Percentiles rank a stretch among this genome's conserved stretches.
Conservation (phyloP, 2,113 vertebrate genomes). For the Indri indri region DNA sequence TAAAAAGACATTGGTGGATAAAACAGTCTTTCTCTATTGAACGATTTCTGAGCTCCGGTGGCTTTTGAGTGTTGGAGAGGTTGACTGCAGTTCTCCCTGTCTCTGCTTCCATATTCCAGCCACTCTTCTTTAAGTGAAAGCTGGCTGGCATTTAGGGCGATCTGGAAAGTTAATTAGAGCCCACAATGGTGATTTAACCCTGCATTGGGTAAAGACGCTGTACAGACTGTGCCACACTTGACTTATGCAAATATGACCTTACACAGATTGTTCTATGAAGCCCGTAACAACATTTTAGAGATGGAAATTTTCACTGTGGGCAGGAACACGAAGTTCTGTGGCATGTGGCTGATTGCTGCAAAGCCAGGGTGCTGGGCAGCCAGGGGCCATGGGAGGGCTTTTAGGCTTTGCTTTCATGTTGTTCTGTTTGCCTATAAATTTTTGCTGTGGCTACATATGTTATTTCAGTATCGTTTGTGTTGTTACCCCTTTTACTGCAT, state of each 20-base stretch:
- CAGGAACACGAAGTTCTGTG: not conserved
- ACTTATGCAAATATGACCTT: constrained; percentile 80
- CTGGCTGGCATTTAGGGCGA: constrained; percentile 71
- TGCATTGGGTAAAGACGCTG: constrained; percentile 1
- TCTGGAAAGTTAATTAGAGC: constrained; percentile 58
- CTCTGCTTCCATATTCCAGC: not conserved
- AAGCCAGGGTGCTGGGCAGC: not conserved
- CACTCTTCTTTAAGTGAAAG: not conserved
- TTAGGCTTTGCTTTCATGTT: not conserved
- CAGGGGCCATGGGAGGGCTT: not conserved
- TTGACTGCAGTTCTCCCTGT: not conserved
- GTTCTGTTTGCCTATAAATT: not conserved
- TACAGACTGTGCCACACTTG: constrained; percentile 56
- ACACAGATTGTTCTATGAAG: constrained; percentile 50
- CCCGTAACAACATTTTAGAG: constrained; percentile 59
- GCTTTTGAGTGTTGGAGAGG: not conserved
- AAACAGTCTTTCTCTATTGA: not conserved
- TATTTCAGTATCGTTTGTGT: constrained; percentile 34
- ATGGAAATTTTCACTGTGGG: constrained; percentile 34
- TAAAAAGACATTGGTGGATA: not conserved
- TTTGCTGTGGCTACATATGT: not conserved
- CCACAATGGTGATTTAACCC: constrained; percentile 23
- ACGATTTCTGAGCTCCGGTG: not conserved
- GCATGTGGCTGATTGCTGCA: not conserved
- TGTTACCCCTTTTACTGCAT: not conserved